Evolutionary conservation across 2,888 invertebrate species (phyloP), one percentile per base, ranked within the genome.

Genomic region (Dryadula phaetusa): DNA sequence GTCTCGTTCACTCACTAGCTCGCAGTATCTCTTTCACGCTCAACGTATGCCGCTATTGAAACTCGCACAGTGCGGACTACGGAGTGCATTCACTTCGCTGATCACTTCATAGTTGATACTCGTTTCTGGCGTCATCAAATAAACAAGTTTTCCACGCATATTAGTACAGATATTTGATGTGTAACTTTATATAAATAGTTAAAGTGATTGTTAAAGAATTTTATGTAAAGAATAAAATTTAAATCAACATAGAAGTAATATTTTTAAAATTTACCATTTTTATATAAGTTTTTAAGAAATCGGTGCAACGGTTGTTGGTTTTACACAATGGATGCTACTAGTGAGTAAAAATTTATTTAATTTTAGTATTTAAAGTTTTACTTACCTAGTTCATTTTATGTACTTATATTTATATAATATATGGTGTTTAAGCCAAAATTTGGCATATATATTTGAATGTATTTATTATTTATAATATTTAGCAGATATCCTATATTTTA

Each of bases 251-350:
- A 28, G n/a, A n/a, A 49, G 7, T 28, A 49, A 0, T 32, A n/a
- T 18, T 8, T 18, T 16, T 44, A 16, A 44, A 4, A 49, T 49
- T 49, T 22, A n/a, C 49, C 14, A 28, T 49, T 25, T 49, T 49
- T 49, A 49, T 49, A 49, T 32, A 54, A 64, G 66, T 58, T 62
- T 66, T 66, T 54, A 62, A 62, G 64, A 64, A 85, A 85, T 81
- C 79, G 62, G 75, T 70, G 70, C 81, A 86, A 90, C 90, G 90
- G 88, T 88, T 87, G 79, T 28, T 72, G 81, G 88, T 88, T 88
- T 84, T 81, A 82, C 85, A 89, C 73, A 79, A 91, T 92, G 92
- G 92, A 92, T 86, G 92, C 92, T 81, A 92, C 92, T 76, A 89
- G 92, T 92, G 81, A 92, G 91, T 83, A 81, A 83, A 82, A 79